Evolutionary conservation across 2,113 vertebrate species (phyloP).

Genomic region (Rhagologus leucostigma): DNA sequence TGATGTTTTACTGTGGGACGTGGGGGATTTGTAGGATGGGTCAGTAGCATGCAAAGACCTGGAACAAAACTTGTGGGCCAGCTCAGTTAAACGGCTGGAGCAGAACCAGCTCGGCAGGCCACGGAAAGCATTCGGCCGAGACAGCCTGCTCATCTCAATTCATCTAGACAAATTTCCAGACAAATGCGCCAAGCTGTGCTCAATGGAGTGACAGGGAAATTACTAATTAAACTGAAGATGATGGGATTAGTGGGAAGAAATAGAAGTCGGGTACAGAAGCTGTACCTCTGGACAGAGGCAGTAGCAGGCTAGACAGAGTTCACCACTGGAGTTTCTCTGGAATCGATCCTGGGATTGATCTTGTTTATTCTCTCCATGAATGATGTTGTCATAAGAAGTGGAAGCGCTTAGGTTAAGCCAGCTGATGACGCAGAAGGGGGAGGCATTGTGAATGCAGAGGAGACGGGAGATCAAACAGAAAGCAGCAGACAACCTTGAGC

Average conservation of each 20-base stretch:
- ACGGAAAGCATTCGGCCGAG: background rate
- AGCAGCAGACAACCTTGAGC: conserved; percentile 58
- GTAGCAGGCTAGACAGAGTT: background rate
- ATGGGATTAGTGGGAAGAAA: conserved; percentile 29
- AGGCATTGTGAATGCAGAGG: conserved; percentile 55
- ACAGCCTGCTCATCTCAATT: conserved; percentile 33
- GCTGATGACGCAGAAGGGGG: conserved; percentile 43
- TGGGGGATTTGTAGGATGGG: background rate
- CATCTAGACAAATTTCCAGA: conserved; percentile 32
- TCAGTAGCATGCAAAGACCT: background rate
- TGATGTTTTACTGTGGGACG: background rate
- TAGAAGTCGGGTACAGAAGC: background rate
- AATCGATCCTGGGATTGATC: conserved; percentile 34
- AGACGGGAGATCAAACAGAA: conserved; percentile 44
- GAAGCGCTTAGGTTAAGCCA: conserved; percentile 32
- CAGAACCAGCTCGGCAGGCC: background rate
- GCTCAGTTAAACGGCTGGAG: background rate
- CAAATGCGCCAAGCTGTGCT: conserved; percentile 44
- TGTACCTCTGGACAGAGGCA: background rate
- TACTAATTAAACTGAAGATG: conserved; percentile 48
- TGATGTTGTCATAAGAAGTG: conserved; percentile 54
- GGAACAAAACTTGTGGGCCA: background rate
- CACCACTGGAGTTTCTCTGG: background rate
- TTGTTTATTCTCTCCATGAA: conserved; percentile 54
- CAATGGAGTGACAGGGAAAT: background rate